phyloP scores from a whole-genome alignment of 1,140 invertebrate genomes.

The Stenopsyche tienmushanensis region DNA sequence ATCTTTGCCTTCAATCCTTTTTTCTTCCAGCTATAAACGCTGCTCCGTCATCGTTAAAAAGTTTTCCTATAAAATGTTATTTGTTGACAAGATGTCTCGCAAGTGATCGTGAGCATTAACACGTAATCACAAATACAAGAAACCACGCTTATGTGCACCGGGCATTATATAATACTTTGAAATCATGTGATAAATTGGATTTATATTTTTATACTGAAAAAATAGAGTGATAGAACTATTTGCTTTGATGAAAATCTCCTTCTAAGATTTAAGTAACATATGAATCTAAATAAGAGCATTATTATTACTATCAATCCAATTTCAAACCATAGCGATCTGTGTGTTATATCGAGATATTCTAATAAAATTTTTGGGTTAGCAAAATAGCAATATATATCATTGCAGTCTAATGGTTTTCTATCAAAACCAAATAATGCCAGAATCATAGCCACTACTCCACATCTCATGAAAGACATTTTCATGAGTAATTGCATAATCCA shows the following conservation, averaged over 20 bases:
- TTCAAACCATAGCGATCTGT: slow-evolving; percentile 57
- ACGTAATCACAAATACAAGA: not conserved
- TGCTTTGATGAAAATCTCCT: slow-evolving; percentile 50
- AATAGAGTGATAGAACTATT: not conserved
- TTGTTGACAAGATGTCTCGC: not conserved
- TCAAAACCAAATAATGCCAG: slow-evolving; percentile 63
- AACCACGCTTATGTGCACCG: not conserved
- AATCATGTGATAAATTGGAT: not conserved
- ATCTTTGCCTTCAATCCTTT: too few species aligned
- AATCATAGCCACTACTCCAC: slow-evolving; percentile 61
- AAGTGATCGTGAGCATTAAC: not conserved
- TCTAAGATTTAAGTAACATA: slow-evolving; percentile 57
- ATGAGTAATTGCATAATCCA: slow-evolving; percentile 60
- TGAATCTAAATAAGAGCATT: slow-evolving; percentile 55
- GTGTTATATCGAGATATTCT: slow-evolving; percentile 58
- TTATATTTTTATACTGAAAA: not conserved
- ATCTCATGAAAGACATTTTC: slow-evolving; percentile 63
- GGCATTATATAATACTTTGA: not conserved
- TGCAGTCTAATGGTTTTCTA: slow-evolving; percentile 57
- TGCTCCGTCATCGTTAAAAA: not conserved
- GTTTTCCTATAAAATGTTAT: not conserved
- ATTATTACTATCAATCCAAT: slow-evolving; percentile 54
- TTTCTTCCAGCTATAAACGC: too few species aligned
- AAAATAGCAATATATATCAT: slow-evolving; percentile 63
- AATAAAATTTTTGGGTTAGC: slow-evolving; percentile 60